phyloP scores from a whole-genome alignment of 1,140 invertebrate species.

The Anastrepha ludens region DNA sequence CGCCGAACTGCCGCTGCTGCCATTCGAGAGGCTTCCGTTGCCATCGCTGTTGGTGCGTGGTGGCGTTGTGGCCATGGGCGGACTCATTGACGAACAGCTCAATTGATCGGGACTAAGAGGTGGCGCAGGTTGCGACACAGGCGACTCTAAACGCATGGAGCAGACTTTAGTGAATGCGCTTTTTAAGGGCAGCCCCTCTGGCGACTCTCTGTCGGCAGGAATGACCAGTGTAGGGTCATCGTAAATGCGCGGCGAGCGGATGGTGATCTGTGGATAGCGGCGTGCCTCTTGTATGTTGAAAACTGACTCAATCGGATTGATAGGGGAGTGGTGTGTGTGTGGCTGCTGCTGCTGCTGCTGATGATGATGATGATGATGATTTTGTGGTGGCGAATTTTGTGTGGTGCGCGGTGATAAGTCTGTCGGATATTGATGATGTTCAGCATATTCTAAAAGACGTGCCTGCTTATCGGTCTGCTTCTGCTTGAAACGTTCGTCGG shows the following conservation, averaged over 20 bases:
- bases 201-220: constrained; percentile 64
- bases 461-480: constrained; percentile 80
- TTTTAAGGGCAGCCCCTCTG: constrained; percentile 74
- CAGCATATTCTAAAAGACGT: constrained; percentile 74
- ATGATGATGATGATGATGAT: constrained; percentile 56
- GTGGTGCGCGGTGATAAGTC: constrained; percentile 55
- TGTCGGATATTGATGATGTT: constrained; percentile 60
- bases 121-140: constrained; percentile 76
- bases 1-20: constrained; percentile 69
- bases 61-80: constrained; percentile 78
- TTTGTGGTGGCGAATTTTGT: constrained; percentile 61
- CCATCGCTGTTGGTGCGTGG: constrained; percentile 69
- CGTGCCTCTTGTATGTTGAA: constrained; percentile 68
- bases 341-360: constrained; percentile 52
- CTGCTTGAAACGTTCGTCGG: constrained; percentile 85
- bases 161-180: constrained; percentile 89
- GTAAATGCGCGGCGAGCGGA: constrained; percentile 68
- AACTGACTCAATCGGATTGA: constrained; percentile 66
- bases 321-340: constrained; percentile 60
- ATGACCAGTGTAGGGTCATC: constrained; percentile 71
- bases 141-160: constrained; percentile 75
- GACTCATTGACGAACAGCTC: constrained; percentile 85
- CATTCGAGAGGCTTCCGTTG: constrained; percentile 58
- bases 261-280: constrained; percentile 68
- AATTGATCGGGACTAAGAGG: constrained; percentile 84